Conservation (phyloP, 2,797 vertebrate species). For the Aotus griseimembra region DNA sequence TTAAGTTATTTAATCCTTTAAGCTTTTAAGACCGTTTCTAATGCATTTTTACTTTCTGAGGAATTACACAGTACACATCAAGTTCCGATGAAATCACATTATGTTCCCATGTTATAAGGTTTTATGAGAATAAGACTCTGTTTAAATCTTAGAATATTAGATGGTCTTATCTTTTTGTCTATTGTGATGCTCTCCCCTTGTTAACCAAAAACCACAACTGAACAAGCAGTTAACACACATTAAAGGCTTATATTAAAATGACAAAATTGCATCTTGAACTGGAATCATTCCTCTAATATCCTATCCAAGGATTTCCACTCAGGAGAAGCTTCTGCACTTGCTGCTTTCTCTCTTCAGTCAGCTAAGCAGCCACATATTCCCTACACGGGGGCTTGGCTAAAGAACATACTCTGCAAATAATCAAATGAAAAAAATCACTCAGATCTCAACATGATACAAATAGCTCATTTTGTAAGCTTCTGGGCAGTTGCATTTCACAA, state of each 20-base stretch:
- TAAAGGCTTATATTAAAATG: background rate
- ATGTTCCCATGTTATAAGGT: background rate
- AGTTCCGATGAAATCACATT: constrained; percentile 40
- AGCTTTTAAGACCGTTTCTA: background rate
- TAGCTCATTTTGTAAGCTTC: background rate
- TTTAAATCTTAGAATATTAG: constrained; percentile 12
- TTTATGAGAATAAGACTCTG: constrained; percentile 34
- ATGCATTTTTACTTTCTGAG: constrained; percentile 19
- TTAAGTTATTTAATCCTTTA: background rate
- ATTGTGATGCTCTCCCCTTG: background rate
- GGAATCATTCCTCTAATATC: background rate
- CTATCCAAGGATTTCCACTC: background rate
- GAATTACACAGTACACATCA: background rate
- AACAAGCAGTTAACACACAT: background rate
- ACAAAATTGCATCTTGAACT: constrained; percentile 9
- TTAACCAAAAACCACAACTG: constrained; percentile 7
- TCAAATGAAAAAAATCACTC: background rate
- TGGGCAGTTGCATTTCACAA: background rate
- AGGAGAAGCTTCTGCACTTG: background rate
- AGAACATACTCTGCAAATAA: background rate
- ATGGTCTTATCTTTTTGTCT: background rate
- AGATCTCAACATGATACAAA: background rate
- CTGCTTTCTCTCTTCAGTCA: background rate
- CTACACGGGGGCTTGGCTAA: background rate
- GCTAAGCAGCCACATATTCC: background rate